These are phyloP conservation scores for Galago senegalensis DNA, from an alignment of 2,797 vertebrate genomes.

Conservation along the genomic window DNA sequence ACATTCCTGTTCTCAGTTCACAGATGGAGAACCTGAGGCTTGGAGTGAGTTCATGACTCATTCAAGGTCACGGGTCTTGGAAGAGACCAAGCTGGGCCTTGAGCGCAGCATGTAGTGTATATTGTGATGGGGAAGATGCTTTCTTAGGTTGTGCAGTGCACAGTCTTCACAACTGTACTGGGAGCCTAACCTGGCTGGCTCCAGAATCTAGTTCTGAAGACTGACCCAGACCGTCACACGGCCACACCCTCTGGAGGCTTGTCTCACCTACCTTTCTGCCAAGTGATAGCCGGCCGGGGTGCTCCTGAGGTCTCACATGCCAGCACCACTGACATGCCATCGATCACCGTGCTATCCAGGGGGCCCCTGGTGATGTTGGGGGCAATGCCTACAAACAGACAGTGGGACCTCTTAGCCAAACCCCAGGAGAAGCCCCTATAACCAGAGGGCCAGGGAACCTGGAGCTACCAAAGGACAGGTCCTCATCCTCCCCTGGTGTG, in stretches of 20 bases:
- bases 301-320: constrained; percentile 98
- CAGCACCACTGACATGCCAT: constrained; percentile 96
- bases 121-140: neutral
- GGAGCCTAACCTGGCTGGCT: neutral
- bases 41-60: neutral
- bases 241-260: neutral
- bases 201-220: neutral
- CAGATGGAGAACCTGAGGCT: neutral
- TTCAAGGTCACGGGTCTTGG: neutral
- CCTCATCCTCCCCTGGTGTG: rapidly evolving
- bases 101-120: rapidly evolving
- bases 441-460: neutral
- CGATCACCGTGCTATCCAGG: constrained; percentile 97
- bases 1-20: neutral
- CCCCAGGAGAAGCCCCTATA: neutral
- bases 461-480: neutral
- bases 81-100: neutral
- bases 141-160: neutral
- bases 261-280: constrained; percentile 95
- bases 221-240: rapidly evolving
- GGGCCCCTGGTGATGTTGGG: constrained; percentile 98
- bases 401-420: constrained; percentile 24
- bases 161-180: neutral
- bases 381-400: constrained; percentile 93
- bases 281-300: constrained; percentile 97